Base-by-base conservation (phyloP, 1,140 invertebrate genomes). In the Andrena cerasifolii region DNA sequence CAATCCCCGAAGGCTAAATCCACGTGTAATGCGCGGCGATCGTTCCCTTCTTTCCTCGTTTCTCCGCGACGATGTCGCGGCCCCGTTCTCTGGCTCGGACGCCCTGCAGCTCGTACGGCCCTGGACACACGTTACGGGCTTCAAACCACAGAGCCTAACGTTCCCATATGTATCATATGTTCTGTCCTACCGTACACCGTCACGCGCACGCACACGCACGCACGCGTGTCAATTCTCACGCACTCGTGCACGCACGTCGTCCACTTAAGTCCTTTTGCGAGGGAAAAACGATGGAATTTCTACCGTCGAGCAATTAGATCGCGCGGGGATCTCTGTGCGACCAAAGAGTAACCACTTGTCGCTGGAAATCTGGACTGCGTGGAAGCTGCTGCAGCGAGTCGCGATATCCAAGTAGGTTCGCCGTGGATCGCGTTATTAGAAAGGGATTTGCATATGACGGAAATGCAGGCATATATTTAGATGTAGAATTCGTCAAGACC, bases 131-230 rank as follows among this genome's bases (percentile, higher is more conserved):
- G 86, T 89, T 89, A 90, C 89, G 76, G 90, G 91, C 90, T 91
- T 93, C 90, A 91, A 91, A 93, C 92, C 92, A 86, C 92, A 92
- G 80, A 89, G 85, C 85, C 84, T 90, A 89, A 90, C 89, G 91
- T 93, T 93, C 92, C 90, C 92, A 93, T 93, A 92, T 92, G 92
- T 92, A 93, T 93, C 92, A 89, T 90, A 89, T 93, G 91, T 91
- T 92, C 83, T 88, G 85, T 87, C 86, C 88, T 88, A 88, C 87
- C 89, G 86, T 88, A 70, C 88, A 87, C 85, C 84, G 85, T 86
- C 85, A 87, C 79, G 85, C 84, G 77, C 83, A 78, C 80, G 76
- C 67, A 81, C 72, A 82, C 77, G 72, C 51, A 45, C 54, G 78
- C 80, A 80, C 79, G 80, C 85, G 76, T 70, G 77, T 56, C 62